Evolutionary conservation across 2,113 vertebrate genomes (phyloP).

Genomic region (Muntiacus reevesi): DNA sequence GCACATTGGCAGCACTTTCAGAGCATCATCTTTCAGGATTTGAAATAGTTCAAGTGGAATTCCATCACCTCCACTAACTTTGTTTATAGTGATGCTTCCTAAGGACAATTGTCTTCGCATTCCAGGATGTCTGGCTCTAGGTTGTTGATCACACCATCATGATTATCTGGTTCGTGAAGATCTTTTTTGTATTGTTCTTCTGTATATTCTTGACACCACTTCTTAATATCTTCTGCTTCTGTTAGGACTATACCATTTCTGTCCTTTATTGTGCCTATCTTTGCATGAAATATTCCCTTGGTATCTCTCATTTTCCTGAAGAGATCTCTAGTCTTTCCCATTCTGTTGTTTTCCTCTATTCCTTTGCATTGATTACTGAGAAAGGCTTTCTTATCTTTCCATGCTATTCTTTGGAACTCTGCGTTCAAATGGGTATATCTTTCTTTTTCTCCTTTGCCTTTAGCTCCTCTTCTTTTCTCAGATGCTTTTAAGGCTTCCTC

Average conservation of each 20-base stretch:
- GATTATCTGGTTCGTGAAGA: neutral
- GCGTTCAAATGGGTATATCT: neutral
- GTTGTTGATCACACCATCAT: accelerated
- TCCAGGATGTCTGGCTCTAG: neutral
- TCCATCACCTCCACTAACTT: neutral
- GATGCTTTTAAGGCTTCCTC: neutral
- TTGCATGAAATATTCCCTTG: neutral
- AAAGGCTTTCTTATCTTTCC: neutral
- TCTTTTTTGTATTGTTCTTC: neutral
- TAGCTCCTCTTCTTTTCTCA: neutral
- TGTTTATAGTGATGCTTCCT: neutral
- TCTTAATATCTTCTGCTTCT: neutral
- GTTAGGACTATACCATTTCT: neutral
- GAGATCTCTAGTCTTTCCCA: neutral
- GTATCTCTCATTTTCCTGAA: neutral
- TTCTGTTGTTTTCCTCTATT: neutral
- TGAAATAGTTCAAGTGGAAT: neutral
- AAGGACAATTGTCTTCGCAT: accelerated
- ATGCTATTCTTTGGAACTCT: neutral
- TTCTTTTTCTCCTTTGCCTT: neutral
- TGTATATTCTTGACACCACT: neutral
- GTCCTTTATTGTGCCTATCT: neutral
- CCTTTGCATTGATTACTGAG: neutral
- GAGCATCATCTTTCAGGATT: neutral
- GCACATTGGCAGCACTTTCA: neutral